Base-by-base conservation (phyloP, 1,140 invertebrate species). In the Campodea augens region DNA sequence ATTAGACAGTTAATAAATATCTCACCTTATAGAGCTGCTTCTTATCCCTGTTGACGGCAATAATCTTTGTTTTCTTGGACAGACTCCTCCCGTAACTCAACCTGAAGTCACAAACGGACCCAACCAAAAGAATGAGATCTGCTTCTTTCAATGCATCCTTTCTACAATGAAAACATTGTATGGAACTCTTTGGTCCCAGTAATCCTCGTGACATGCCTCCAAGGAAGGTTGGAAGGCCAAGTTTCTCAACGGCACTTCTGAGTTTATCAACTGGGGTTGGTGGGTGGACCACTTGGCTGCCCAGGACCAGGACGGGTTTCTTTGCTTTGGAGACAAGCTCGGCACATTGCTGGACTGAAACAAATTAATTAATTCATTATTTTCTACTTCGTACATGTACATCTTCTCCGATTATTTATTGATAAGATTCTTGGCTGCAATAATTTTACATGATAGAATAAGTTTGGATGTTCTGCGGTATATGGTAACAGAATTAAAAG, bases 171-270 rank as follows among this genome's bases (percentile, higher is more conserved):
- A 71, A 54, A 51, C 72, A 66, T 51, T 72, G 52, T 25, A 73
- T 49, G 4, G 51, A 37, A 49, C 54, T 59, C 18, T 62, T 53
- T 36, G 53, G 48, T 20, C 72, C 75, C 13, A 78, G 55, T 7
- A 78, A 50, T 3, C 75, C 75, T 48, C 75, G 54, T 5, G 73
- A 62, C 75, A 78, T 78, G 32, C 75, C 75, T 40, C 74, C 72
- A 10, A 78, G 59, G 52, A 68, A 78, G 51, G 65, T 67, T 3
- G 75, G 76, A 39, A 78, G 64, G 19, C 73, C 69, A 7, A 78
- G 57, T 13, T 49, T 51, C 65, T 72, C 52, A 12, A 62, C 52
- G 39, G 66, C 57, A 51, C 60, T 52, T 19, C 58, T 54, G 2
- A 76, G 53, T 22, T 67, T 56, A 15, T 65, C 56, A 7, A 63